phyloP scores from a whole-genome alignment of 2,888 invertebrate species.

The Meiosimyza platycephala region DNA sequence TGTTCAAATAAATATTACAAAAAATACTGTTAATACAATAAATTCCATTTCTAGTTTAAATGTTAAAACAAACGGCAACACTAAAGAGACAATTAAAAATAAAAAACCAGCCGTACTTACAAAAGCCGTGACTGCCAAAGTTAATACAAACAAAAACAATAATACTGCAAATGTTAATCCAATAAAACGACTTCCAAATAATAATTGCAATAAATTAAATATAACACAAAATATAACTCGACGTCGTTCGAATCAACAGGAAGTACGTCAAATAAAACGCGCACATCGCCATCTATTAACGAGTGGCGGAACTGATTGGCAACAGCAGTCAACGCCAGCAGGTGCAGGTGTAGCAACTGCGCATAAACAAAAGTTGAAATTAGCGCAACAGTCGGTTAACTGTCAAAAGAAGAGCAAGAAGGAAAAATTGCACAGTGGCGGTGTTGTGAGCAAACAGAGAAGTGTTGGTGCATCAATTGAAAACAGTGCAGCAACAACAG shows the following conservation, averaged over 20 bases:
- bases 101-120: conserved; percentile 30
- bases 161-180: conserved; percentile 14
- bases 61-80: conserved; percentile 18
- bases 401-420: conserved; percentile 42
- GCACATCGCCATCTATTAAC: conserved; percentile 65
- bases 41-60: not conserved
- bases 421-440: conserved; percentile 43
- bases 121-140: conserved; percentile 7
- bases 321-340: not conserved
- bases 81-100: conserved; percentile 6
- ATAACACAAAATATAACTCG: conserved; percentile 5
- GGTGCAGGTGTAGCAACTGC: conserved; percentile 36
- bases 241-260: conserved; percentile 54
- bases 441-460: conserved; percentile 39
- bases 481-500: conserved; percentile 39
- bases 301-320: conserved; percentile 59
- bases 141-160: conserved; percentile 27
- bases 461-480: conserved; percentile 29
- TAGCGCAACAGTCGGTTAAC: conserved; percentile 30
- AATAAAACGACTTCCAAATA: conserved; percentile 16
- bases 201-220: conserved; percentile 9
- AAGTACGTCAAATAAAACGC: conserved; percentile 63
- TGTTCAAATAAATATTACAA: not conserved
- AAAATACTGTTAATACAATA: not conserved
- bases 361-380: conserved; percentile 26